A percentile compares a stretch with the other conserved stretches of the same genome.
Evolutionary conservation across 2,113 vertebrate genomes (phyloP).

Genomic region (Trematomus loennbergii): DNA sequence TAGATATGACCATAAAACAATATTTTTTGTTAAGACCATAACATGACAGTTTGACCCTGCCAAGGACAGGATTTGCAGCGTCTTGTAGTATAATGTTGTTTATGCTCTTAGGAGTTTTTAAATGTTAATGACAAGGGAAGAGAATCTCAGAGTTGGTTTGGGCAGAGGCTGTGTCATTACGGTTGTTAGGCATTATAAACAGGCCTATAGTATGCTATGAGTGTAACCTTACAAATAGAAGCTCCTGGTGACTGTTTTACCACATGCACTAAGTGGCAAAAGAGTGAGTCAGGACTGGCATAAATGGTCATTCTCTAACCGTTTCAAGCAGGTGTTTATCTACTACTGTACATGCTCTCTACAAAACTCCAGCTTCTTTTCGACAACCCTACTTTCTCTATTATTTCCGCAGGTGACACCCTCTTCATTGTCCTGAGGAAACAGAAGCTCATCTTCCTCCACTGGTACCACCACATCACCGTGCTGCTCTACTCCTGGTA

Average conservation of each 20-base stretch:
- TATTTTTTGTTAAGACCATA: no score
- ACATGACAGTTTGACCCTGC: no score
- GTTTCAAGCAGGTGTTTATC: neutral
- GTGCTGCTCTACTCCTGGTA: conserved; percentile 99
- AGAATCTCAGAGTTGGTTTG: no score
- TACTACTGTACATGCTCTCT: neutral
- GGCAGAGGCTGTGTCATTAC: no score
- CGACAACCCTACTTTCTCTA: neutral
- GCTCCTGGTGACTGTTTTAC: neutral
- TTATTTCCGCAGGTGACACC: conserved; percentile 89
- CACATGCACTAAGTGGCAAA: neutral
- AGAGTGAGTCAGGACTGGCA: neutral
- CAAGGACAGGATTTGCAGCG: no score
- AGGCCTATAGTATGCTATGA: neutral
- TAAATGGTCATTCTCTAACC: neutral
- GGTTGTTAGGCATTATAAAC: neutral
- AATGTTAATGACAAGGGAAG: no score
- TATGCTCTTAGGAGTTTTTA: no score
- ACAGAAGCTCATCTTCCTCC: conserved; percentile 99
- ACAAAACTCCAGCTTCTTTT: neutral
- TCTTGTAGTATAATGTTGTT: no score
- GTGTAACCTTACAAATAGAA: neutral
- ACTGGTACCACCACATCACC: conserved; percentile 99
- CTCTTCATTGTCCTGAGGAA: conserved; percentile 99
- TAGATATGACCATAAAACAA: no score